Percentiles rank a stretch among this genome's conserved stretches.
Conservation (phyloP, 2,113 vertebrate genomes). For the Peromyscus leucopus region DNA sequence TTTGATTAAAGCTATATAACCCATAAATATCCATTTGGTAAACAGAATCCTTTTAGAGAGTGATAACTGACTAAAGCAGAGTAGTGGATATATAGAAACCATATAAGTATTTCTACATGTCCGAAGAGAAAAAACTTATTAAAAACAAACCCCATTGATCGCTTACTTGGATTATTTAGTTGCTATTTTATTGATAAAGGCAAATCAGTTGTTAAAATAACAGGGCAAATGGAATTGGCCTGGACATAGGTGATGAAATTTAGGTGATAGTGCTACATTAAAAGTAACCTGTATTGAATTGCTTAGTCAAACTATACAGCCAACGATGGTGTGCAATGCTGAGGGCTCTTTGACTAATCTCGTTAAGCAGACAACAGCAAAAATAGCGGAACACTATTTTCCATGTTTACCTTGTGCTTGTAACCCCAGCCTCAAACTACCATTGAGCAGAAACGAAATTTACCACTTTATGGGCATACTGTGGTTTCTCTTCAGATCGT, state of each 20-base stretch:
- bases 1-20: not conserved
- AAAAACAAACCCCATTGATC: not conserved
- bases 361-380: not conserved
- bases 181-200: not conserved
- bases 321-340: not conserved
- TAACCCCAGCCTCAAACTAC: not conserved
- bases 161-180: not conserved
- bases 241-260: not conserved
- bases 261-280: not conserved
- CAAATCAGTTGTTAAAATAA: constrained; percentile 6
- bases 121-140: not conserved
- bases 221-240: not conserved
- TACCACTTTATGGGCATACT: not conserved
- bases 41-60: not conserved
- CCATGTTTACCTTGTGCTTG: not conserved
- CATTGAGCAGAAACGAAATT: not conserved
- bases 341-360: not conserved
- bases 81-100: not conserved
- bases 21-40: constrained; percentile 1
- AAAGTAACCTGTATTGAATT: not conserved
- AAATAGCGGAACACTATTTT: not conserved
- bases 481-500: too few relatives aligned
- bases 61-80: not conserved
- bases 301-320: not conserved
- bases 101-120: not conserved